Evolutionary conservation across 2,888 invertebrate species (phyloP).

Genomic region (Sthenelais limicola): DNA sequence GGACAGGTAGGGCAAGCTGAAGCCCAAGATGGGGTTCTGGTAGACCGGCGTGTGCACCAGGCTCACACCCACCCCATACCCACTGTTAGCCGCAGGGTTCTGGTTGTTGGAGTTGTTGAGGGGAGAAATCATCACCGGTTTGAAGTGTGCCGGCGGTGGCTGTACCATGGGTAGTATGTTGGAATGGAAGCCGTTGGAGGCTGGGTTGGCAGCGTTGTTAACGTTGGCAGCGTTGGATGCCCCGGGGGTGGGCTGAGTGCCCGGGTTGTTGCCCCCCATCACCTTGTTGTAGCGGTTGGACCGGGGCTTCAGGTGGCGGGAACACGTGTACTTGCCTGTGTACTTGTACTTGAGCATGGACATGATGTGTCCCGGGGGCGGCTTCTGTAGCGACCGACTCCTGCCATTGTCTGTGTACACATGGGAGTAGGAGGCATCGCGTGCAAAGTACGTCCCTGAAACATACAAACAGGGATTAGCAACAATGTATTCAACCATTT

Average conservation of each 20-base stretch:
- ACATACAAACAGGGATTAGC: too few relatives aligned
- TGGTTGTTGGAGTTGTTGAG: background rate
- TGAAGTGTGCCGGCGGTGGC: constrained; percentile 25
- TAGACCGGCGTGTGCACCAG: background rate
- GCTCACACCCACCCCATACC: background rate
- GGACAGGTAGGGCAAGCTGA: constrained; percentile 43
- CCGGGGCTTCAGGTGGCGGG: constrained; percentile 14
- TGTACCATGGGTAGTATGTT: background rate
- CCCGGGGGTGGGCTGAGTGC: too few relatives aligned
- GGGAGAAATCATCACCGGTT: background rate
- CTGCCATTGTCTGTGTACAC: constrained; percentile 50
- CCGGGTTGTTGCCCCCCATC: background rate
- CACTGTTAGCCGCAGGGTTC: background rate
- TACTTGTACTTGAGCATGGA: constrained; percentile 26
- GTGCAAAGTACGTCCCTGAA: constrained; percentile 53
- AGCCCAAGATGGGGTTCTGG: background rate
- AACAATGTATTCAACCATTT: too few relatives aligned
- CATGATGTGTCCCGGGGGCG: constrained; percentile 27
- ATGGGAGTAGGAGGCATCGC: constrained; percentile 53
- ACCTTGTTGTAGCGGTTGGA: background rate
- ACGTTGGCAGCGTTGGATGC: too few relatives aligned
- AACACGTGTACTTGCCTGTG: background rate
- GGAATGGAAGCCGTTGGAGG: too few relatives aligned
- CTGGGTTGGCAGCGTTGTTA: too few relatives aligned
- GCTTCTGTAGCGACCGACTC: constrained; percentile 24